A percentile compares a stretch with the other conserved stretches of the same genome.
These are phyloP conservation scores for Zophobas atratus DNA, from an alignment of 1,140 invertebrate species.

Conservation along the genomic window DNA sequence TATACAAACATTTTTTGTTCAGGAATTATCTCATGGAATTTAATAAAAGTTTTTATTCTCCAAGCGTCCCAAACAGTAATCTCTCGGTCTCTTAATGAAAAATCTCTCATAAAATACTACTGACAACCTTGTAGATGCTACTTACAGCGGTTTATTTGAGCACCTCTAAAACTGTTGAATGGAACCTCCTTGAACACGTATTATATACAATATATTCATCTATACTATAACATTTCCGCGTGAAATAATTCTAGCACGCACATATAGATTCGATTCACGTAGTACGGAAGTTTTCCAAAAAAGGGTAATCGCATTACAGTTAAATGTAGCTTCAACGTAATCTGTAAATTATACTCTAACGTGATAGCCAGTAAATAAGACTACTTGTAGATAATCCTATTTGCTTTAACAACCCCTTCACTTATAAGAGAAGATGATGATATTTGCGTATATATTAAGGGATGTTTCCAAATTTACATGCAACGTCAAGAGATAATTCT, in stretches of 20 bases:
- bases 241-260: neutral
- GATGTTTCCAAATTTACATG: conserved; percentile 19
- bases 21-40: too few species aligned
- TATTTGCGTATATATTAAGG: conserved; percentile 36
- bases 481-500: conserved; percentile 26
- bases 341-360: conserved; percentile 36
- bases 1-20: too few species aligned
- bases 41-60: too few species aligned
- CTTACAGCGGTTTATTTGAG: too few species aligned
- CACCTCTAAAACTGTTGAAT: too few species aligned
- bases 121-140: too few species aligned
- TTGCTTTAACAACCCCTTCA: conserved; percentile 15
- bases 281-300: neutral
- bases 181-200: too few species aligned
- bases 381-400: conserved; percentile 45
- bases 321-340: conserved; percentile 20
- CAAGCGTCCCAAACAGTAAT: too few species aligned
- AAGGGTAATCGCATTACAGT: conserved; percentile 20
- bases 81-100: too few species aligned
- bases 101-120: too few species aligned
- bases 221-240: too few species aligned
- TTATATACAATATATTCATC: too few species aligned
- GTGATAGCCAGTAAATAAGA: conserved; percentile 46
- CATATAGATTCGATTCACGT: neutral
- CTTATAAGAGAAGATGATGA: conserved; percentile 28